These are phyloP conservation scores for Bostrychus sinensis DNA, from an alignment of 2,113 vertebrate genomes.

Conservation along the genomic window DNA sequence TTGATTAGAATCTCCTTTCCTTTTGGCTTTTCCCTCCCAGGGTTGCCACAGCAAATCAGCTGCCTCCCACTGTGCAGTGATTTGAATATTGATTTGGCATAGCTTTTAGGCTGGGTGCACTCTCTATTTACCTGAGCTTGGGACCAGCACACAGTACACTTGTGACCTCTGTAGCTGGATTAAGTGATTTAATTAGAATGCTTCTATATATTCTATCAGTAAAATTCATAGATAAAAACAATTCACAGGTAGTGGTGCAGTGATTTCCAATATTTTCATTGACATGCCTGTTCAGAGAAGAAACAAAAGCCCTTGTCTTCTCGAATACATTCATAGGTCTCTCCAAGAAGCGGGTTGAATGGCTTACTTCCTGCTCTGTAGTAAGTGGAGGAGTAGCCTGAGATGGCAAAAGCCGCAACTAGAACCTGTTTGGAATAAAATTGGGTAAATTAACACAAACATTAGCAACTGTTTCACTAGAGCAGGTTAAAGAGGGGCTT, in stretches of 20 bases:
- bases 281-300: slow-evolving; percentile 94
- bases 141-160: too few relatives aligned
- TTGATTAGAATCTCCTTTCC: too few relatives aligned
- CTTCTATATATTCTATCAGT: too few relatives aligned
- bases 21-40: too few relatives aligned
- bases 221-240: not conserved
- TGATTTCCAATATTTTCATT: not conserved
- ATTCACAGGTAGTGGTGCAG: too few relatives aligned
- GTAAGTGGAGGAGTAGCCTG: slow-evolving; percentile 97
- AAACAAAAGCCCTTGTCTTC: slow-evolving; percentile 99
- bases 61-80: too few relatives aligned
- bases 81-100: too few relatives aligned
- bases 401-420: slow-evolving; percentile 96
- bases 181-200: too few relatives aligned
- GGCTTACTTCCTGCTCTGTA: slow-evolving; percentile 99
- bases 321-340: slow-evolving; percentile 97
- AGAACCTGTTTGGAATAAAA: slow-evolving; percentile 82
- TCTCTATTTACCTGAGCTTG: too few relatives aligned
- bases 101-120: too few relatives aligned
- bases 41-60: too few relatives aligned
- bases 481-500: slow-evolving; percentile 15
- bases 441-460: not conserved
- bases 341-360: slow-evolving; percentile 97
- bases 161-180: too few relatives aligned
- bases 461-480: not conserved